Conservation (phyloP, 2,113 vertebrate species). For the Aphyosemion australe region DNA sequence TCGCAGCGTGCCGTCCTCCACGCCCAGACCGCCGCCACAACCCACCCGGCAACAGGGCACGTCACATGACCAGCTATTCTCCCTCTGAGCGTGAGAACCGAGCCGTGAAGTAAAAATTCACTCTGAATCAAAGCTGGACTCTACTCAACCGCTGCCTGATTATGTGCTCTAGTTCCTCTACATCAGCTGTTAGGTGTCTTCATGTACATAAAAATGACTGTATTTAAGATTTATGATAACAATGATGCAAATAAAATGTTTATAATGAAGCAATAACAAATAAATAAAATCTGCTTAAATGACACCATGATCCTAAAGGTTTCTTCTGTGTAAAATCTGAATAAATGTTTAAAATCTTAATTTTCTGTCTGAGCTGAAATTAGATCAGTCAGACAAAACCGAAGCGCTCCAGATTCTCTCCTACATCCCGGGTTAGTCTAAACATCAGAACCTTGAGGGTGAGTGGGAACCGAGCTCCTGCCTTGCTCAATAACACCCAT, state of each 20-base stretch:
- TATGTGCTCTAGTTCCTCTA: conserved; percentile 19
- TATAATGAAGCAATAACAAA: conserved; percentile 6
- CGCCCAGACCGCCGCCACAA: conserved; percentile 39
- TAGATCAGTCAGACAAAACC: no score
- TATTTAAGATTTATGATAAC: conserved; percentile 57
- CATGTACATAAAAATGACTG: conserved; percentile 25
- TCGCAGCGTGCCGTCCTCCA: conserved; percentile 9
- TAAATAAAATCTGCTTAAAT: conserved; percentile 30
- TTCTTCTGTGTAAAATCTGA: conserved; percentile 35
- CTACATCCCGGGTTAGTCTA: conserved; percentile 18
- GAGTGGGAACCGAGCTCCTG: conserved; percentile 25
- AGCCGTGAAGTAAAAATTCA: background rate
- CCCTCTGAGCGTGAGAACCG: conserved; percentile 60
- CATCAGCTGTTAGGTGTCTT: conserved; percentile 22
- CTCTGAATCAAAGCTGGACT: conserved; percentile 10
- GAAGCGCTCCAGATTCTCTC: no score
- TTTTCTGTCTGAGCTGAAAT: no score
- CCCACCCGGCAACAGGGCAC: conserved; percentile 54
- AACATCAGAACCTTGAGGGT: conserved; percentile 45
- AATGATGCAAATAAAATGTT: conserved; percentile 33
- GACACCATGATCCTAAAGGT: background rate
- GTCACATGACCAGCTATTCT: conserved; percentile 76
- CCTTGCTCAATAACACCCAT: conserved; percentile 19
- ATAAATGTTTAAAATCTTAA: no score
- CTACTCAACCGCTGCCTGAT: conserved; percentile 20